These are phyloP conservation scores for Oostethus manadensis DNA, from an alignment of 2,113 vertebrate genomes.

Conservation along the genomic window DNA sequence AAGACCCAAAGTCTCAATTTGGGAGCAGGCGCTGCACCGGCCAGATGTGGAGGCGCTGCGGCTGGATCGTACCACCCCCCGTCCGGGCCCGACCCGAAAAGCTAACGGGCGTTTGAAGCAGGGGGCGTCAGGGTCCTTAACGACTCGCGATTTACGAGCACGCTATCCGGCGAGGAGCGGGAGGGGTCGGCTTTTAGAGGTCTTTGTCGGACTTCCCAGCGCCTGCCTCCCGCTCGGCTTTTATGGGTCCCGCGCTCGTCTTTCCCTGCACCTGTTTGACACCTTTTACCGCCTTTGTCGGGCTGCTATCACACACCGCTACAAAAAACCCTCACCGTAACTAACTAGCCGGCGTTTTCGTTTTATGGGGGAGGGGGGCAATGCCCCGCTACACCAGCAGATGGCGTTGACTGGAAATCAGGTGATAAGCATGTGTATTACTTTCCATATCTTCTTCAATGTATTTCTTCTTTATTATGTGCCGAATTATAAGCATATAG, in stretches of 20 bases:
- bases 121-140: conserved; percentile 3
- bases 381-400: too few relatives aligned
- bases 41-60: conserved; percentile 72
- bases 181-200: conserved; percentile 60
- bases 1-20: conserved; percentile 77
- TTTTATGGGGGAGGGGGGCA: too few relatives aligned
- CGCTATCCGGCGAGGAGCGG: conserved; percentile 40
- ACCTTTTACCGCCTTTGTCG: conserved; percentile 65
- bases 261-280: conserved; percentile 69
- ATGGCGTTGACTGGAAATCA: too few relatives aligned
- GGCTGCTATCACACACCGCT: conserved; percentile 26
- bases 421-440: too few relatives aligned
- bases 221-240: conserved; percentile 13
- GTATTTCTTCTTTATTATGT: too few relatives aligned
- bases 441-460: too few relatives aligned
- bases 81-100: not conserved
- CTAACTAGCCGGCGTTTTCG: too few relatives aligned
- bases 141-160: conserved; percentile 59
- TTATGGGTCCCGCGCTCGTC: conserved; percentile 30
- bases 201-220: conserved; percentile 34
- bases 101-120: conserved; percentile 2
- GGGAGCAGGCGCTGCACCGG: conserved; percentile 66
- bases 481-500: too few relatives aligned
- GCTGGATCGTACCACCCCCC: conserved; percentile 45
- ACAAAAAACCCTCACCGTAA: too few relatives aligned